Evolutionary conservation across 2,113 vertebrate genomes (phyloP).

Genomic region (Corydoras maculifer): DNA sequence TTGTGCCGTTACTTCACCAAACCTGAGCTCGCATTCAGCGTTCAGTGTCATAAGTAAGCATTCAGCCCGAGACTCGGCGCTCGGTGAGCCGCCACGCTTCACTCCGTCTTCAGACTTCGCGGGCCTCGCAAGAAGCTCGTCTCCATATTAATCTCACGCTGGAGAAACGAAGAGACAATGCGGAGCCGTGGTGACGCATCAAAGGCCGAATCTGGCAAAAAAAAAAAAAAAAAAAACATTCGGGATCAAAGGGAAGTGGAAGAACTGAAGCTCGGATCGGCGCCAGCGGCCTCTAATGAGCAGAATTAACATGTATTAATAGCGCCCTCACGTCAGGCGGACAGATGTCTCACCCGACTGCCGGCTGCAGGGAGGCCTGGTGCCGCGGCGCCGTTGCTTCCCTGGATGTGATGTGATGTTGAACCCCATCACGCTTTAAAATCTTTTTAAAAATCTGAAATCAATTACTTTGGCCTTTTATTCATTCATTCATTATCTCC

Average conservation of each 20-base stretch:
- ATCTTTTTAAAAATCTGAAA: too few species aligned
- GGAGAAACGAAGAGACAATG: constrained; percentile 38
- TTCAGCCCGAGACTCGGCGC: not conserved
- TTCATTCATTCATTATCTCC: too few species aligned
- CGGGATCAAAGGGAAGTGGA: constrained; percentile 64
- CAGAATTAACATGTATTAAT: constrained; percentile 74
- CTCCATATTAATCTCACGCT: constrained; percentile 33
- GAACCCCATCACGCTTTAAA: too few species aligned
- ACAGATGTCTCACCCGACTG: constrained; percentile 61
- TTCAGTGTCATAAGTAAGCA: not conserved
- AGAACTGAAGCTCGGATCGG: constrained; percentile 60
- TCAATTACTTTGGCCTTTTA: too few species aligned
- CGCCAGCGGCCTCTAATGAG: constrained; percentile 68
- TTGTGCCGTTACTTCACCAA: constrained; percentile 12
- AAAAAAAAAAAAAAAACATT: constrained; percentile 26
- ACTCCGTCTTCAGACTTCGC: too few species aligned
- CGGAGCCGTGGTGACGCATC: constrained; percentile 46
- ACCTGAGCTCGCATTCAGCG: not conserved
- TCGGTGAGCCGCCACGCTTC: not conserved
- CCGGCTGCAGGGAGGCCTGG: constrained; percentile 15
- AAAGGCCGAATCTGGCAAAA: constrained; percentile 66
- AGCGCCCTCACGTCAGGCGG: constrained; percentile 62
- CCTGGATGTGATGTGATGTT: too few species aligned
- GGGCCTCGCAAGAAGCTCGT: not conserved
- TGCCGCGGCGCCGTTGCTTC: too few species aligned